These are phyloP conservation scores for Zophobas atratus DNA, from an alignment of 1,140 invertebrate genomes.

Conservation along the genomic window DNA sequence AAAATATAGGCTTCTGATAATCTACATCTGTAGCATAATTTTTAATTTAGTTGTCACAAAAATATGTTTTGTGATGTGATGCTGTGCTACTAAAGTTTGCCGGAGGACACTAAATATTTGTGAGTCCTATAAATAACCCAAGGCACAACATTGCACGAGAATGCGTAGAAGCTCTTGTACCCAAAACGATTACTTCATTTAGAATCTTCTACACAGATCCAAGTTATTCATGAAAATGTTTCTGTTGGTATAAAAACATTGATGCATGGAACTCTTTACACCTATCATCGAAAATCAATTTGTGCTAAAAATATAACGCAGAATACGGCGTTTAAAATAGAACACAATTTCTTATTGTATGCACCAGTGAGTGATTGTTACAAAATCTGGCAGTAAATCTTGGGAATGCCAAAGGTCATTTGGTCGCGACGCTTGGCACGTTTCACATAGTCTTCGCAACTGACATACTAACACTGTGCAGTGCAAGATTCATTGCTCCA, in stretches of 20 bases:
- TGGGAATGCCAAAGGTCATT: constrained; percentile 33
- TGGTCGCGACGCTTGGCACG: constrained; percentile 32
- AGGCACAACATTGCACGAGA: not conserved
- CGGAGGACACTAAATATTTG: not conserved
- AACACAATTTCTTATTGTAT: not conserved
- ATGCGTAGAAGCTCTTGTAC: not conserved
- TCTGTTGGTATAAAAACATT: too few species aligned
- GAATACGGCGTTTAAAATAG: too few species aligned
- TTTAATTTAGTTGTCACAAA: too few species aligned
- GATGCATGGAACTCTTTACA: too few species aligned
- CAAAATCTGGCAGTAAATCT: constrained; percentile 26
- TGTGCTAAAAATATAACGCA: too few species aligned
- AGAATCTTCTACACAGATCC: too few species aligned
- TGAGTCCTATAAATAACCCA: constrained; percentile 6
- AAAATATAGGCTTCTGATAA: too few species aligned
- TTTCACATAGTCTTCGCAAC: constrained; percentile 1
- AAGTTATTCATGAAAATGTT: too few species aligned
- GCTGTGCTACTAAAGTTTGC: not conserved
- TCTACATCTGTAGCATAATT: too few species aligned
- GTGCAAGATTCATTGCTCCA: not conserved
- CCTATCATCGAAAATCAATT: too few species aligned
- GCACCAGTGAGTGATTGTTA: not conserved
- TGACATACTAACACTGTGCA: not conserved
- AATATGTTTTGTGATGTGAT: not conserved
- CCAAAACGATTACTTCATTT: too few species aligned